phyloP scores from a whole-genome alignment of 2,888 invertebrate genomes.

The Schrankia costaestrigalis region DNA sequence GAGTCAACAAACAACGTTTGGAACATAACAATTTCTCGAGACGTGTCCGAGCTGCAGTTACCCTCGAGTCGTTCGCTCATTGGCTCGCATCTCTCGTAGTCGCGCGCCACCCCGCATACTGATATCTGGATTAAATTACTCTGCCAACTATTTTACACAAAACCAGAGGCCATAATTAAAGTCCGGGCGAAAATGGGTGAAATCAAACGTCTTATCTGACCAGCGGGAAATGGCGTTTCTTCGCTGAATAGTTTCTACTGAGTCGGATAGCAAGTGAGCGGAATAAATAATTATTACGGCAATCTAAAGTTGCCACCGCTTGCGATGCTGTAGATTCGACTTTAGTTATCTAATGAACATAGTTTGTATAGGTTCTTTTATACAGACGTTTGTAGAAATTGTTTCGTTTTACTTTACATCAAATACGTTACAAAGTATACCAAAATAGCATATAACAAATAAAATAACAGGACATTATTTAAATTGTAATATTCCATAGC shows the following conservation, averaged over 20 bases:
- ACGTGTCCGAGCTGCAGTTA: slow-evolving; percentile 36
- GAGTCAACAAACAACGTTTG: slow-evolving; percentile 38
- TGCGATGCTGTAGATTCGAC: slow-evolving; percentile 43
- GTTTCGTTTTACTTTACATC: neutral
- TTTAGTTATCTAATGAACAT: slow-evolving; percentile 66
- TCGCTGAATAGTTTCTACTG: slow-evolving; percentile 71
- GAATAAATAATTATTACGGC: slow-evolving; percentile 79
- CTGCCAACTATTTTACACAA: slow-evolving; percentile 79
- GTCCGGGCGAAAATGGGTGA: slow-evolving; percentile 73
- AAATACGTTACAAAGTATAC: too few relatives aligned
- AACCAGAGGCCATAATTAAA: slow-evolving; percentile 79
- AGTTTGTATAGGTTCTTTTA: too few relatives aligned
- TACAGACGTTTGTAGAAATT: too few relatives aligned
- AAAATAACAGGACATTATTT: slow-evolving; percentile 10
- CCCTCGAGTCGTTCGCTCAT: slow-evolving; percentile 40
- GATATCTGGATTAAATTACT: slow-evolving; percentile 77
- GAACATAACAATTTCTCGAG: slow-evolving; percentile 43
- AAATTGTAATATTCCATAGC: slow-evolving; percentile 26
- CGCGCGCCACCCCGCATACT: slow-evolving; percentile 69
- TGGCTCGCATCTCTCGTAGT: slow-evolving; percentile 54
- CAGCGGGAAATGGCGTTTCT: slow-evolving; percentile 77
- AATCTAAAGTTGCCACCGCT: slow-evolving; percentile 67
- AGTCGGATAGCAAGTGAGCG: slow-evolving; percentile 72
- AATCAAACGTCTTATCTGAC: slow-evolving; percentile 81
- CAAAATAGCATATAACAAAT: too few relatives aligned